These are phyloP conservation scores for Aplochiton taeniatus DNA, from an alignment of 2,797 vertebrate genomes.

Conservation along the genomic window DNA sequence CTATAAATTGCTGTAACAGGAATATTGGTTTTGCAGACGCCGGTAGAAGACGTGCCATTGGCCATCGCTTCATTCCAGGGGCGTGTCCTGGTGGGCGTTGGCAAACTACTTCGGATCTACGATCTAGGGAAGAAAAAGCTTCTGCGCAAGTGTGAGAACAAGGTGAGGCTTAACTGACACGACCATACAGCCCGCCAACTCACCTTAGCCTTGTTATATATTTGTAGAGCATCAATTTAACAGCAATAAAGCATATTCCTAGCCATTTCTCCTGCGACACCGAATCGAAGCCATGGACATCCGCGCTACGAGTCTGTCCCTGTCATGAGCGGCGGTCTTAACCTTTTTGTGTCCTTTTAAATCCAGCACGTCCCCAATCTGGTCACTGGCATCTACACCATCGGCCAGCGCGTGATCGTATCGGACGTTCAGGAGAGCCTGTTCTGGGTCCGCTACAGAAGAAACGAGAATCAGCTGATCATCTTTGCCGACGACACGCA, in stretches of 20 bases:
- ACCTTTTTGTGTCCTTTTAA: background rate
- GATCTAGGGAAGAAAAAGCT: conserved; percentile 98
- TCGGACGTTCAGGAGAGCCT: conserved; percentile 96
- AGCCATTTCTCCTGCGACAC: too few relatives aligned
- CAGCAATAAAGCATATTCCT: too few relatives aligned
- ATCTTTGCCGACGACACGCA: conserved; percentile 98
- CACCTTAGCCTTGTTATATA: background rate
- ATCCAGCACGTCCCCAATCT: conserved; percentile 93
- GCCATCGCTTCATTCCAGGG: conserved; percentile 98
- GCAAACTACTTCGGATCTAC: conserved; percentile 93
- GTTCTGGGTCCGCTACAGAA: conserved; percentile 96
- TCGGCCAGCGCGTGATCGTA: conserved; percentile 93
- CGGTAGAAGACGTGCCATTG: conserved; percentile 93
- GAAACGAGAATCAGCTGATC: conserved; percentile 98
- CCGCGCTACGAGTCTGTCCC: too few relatives aligned
- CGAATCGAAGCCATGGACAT: too few relatives aligned
- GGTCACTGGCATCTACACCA: conserved; percentile 91
- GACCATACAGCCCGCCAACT: background rate
- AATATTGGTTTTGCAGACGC: conserved; percentile 76
- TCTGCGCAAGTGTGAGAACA: conserved; percentile 97
- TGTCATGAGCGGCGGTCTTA: too few relatives aligned
- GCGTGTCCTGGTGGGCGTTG: conserved; percentile 90
- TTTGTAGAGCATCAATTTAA: too few relatives aligned
- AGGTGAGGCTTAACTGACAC: conserved; percentile 72
- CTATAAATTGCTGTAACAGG: background rate